Conservation (phyloP, 1,140 invertebrate species). For the Melipona quadrifasciata region DNA sequence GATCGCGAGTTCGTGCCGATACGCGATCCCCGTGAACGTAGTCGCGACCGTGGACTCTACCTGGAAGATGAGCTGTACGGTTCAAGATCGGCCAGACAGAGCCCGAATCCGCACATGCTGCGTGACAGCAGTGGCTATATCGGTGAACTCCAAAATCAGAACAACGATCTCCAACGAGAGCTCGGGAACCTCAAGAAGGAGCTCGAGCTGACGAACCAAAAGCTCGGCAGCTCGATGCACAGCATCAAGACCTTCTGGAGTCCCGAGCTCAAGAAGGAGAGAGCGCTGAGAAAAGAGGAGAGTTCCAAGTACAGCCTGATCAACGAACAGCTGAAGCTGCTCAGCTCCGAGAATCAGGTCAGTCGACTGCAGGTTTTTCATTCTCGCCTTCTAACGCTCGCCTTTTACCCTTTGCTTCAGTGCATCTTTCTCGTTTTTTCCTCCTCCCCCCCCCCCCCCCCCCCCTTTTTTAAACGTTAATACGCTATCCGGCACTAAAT, state of each 20-base stretch:
- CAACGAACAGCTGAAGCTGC: constrained; percentile 97
- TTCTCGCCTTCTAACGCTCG: neutral
- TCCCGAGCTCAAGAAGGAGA: constrained; percentile 98
- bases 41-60: constrained; percentile 85
- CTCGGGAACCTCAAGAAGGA: constrained; percentile 98
- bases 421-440: neutral
- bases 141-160: constrained; percentile 96
- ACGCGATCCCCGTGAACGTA: constrained; percentile 86
- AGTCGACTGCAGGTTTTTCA: constrained; percentile 68
- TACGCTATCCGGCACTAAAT: too few relatives aligned
- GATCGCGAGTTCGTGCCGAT: constrained; percentile 93
- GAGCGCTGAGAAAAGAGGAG: constrained; percentile 97
- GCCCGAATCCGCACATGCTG: constrained; percentile 85
- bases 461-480: too few relatives aligned
- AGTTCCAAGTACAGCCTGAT: constrained; percentile 98
- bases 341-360: constrained; percentile 99
- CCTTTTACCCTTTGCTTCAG: neutral
- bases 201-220: constrained; percentile 98
- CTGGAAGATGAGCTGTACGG: constrained; percentile 89
- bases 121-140: constrained; percentile 86
- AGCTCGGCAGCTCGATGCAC: constrained; percentile 99
- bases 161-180: constrained; percentile 97
- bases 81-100: constrained; percentile 87
- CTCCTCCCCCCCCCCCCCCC: neutral
- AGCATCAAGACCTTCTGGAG: constrained; percentile 99